Evolutionary conservation across 2,888 invertebrate species (phyloP).

Genomic region (Dione vanillae): DNA sequence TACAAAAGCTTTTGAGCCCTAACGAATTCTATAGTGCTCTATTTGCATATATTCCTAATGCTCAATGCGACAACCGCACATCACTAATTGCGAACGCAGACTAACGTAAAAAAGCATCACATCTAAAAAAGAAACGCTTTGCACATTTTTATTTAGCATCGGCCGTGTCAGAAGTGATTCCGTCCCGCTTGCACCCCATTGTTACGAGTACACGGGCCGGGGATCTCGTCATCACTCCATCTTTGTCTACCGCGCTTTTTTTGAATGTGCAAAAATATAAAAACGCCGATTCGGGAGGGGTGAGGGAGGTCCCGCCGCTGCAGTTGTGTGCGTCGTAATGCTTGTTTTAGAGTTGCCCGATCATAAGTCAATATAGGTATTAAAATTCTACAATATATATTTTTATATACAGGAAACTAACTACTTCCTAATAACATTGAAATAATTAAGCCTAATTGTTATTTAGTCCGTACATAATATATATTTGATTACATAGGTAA

Average conservation of each 20-base stretch:
- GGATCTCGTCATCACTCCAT: conserved; percentile 81
- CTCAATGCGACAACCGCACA: conserved; percentile 77
- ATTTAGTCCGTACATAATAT: neutral
- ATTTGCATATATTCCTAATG: conserved; percentile 77
- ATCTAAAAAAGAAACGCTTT: conserved; percentile 80
- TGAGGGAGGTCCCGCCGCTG: conserved; percentile 67
- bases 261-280: conserved; percentile 84
- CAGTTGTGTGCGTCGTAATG: conserved; percentile 78
- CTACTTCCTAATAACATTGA: neutral
- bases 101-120: conserved; percentile 83
- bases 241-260: conserved; percentile 82
- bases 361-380: conserved; percentile 75
- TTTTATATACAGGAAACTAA: conserved; percentile 44
- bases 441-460: neutral
- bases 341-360: conserved; percentile 81
- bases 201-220: conserved; percentile 59
- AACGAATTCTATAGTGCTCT: conserved; percentile 50
- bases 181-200: conserved; percentile 78
- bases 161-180: conserved; percentile 76
- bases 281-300: conserved; percentile 79
- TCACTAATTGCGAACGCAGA: conserved; percentile 84
- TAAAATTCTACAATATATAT: conserved; percentile 44
- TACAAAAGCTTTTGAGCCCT: conserved; percentile 66
- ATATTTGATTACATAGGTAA: neutral
- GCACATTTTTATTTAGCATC: conserved; percentile 82